Conservation (phyloP, 2,797 vertebrate species). For the Emys orbicularis region DNA sequence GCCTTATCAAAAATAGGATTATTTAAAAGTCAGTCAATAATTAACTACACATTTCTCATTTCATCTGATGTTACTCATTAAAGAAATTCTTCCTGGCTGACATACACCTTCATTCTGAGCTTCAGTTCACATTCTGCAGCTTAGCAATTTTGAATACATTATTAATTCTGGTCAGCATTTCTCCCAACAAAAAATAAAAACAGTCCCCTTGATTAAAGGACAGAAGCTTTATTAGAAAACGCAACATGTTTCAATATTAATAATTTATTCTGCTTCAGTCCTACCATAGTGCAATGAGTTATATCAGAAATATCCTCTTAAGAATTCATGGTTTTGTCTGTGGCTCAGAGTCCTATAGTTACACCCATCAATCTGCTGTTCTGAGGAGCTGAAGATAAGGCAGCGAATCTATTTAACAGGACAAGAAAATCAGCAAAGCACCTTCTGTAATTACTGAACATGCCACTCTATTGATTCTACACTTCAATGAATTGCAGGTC, state of each 20-base stretch:
- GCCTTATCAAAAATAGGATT: neutral
- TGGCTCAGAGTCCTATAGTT: neutral
- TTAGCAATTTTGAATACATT: conserved; percentile 1
- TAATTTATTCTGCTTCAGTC: neutral
- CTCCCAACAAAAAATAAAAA: conserved; percentile 20
- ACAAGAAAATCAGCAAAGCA: conserved; percentile 12
- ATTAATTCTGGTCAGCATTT: conserved; percentile 28
- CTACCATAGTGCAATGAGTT: neutral
- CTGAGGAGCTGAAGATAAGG: neutral
- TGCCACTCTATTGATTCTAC: neutral
- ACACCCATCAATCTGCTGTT: neutral
- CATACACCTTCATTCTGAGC: conserved; percentile 40
- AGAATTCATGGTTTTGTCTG: neutral
- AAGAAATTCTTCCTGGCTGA: neutral
- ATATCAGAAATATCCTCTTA: neutral
- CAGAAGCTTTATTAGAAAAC: neutral
- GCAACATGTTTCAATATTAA: neutral
- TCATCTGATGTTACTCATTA: conserved; percentile 29
- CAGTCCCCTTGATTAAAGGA: neutral
- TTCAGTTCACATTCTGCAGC: conserved; percentile 33
- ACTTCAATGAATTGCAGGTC: neutral
- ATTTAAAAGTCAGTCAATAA: conserved; percentile 10
- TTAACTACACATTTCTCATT: neutral
- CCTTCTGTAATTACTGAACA: neutral
- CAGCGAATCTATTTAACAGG: neutral